Conservation (phyloP, 53 echinoderm and acorn worm genomes). For the Temnopleurus reevesii region DNA sequence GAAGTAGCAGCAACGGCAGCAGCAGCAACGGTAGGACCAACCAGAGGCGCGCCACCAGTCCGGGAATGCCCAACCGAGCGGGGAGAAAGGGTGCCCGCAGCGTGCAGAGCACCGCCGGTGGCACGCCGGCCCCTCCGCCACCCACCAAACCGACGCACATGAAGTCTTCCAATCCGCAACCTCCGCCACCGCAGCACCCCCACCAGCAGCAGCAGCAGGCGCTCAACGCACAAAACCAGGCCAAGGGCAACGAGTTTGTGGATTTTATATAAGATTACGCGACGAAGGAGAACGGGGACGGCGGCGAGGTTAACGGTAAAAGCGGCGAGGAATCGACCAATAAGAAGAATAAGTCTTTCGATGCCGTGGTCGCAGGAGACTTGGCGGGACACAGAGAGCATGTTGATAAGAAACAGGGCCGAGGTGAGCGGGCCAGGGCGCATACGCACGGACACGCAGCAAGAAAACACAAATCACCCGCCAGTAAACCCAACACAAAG, state of each 20-base stretch:
- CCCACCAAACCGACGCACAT: slow-evolving; percentile 51
- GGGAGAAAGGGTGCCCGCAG: slow-evolving; percentile 71
- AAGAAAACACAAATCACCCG: slow-evolving; percentile 77
- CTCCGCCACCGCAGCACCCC: slow-evolving; percentile 17
- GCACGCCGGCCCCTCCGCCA: slow-evolving; percentile 54
- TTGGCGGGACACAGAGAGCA: slow-evolving; percentile 54
- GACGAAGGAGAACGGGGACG: slow-evolving; percentile 75
- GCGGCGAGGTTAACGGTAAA: slow-evolving; percentile 36
- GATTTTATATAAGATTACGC: slow-evolving; percentile 95
- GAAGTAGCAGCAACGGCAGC: slow-evolving; percentile 30
- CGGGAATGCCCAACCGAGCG: slow-evolving; percentile 78
- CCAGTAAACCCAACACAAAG: slow-evolving; percentile 79
- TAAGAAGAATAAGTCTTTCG: slow-evolving; percentile 54
- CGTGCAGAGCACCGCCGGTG: slow-evolving; percentile 72
- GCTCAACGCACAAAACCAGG: slow-evolving; percentile 37
- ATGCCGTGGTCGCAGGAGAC: slow-evolving; percentile 58
- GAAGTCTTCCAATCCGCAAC: slow-evolving; percentile 44
- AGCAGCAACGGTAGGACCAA: slow-evolving; percentile 65
- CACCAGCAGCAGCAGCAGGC: slow-evolving; percentile 54
- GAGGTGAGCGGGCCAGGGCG: slow-evolving; percentile 82
- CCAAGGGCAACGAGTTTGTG: slow-evolving; percentile 77
- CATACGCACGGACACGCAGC: slow-evolving; percentile 91
- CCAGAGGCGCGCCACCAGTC: slow-evolving; percentile 88
- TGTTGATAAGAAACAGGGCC: slow-evolving; percentile 69
- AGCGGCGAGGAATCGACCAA: slow-evolving; percentile 34